Evolutionary conservation across 2,113 vertebrate species (phyloP).

Genomic region (Hyperopisus bebe): DNA sequence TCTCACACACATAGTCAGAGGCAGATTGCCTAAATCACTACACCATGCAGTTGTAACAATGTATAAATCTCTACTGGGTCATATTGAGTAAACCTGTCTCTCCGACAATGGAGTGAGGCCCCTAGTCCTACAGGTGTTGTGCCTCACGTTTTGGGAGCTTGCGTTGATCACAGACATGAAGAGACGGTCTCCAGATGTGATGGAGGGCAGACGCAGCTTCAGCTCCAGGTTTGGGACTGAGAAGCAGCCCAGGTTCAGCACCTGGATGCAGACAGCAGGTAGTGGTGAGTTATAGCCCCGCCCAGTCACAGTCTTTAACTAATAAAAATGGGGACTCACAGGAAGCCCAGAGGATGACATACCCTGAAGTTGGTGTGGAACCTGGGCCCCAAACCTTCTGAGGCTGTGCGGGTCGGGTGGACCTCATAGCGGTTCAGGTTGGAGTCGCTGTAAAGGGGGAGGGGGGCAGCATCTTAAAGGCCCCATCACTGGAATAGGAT

Average conservation of each 20-base stretch:
- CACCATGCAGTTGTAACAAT: background rate
- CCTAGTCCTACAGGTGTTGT: background rate
- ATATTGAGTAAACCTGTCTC: background rate
- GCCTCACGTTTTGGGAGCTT: constrained; percentile 73
- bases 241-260: constrained; percentile 86
- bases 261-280: constrained; percentile 49
- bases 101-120: background rate
- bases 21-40: background rate
- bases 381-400: constrained; percentile 70
- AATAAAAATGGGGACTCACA: background rate
- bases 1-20: background rate
- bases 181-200: constrained; percentile 60
- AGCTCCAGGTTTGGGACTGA: constrained; percentile 65
- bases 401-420: constrained; percentile 65
- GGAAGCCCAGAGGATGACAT: background rate
- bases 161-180: constrained; percentile 74
- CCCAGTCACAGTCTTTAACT: background rate
- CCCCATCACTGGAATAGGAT: constrained; percentile 3
- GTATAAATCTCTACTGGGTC: background rate
- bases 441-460: constrained; percentile 61
- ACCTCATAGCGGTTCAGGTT: constrained; percentile 84
- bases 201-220: constrained; percentile 67
- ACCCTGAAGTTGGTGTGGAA: constrained; percentile 81
- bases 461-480: constrained; percentile 11
- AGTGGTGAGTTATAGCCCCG: background rate